These are phyloP conservation scores for Diplolepis rosae DNA, from an alignment of 2,888 invertebrate genomes.

Conservation along the genomic window DNA sequence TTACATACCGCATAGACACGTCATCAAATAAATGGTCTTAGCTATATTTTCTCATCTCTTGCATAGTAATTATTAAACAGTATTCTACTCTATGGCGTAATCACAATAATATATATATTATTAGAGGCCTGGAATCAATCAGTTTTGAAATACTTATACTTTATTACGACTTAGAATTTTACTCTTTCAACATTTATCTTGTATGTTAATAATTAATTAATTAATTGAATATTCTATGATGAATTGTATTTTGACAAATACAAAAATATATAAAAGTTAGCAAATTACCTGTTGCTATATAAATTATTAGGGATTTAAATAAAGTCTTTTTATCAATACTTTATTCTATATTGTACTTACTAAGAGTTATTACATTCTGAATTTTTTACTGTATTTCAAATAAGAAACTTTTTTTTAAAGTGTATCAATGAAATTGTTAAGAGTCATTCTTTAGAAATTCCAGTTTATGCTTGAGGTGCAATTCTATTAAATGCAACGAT, in stretches of 20 bases:
- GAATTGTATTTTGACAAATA: too few species aligned
- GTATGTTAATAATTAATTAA: too few species aligned
- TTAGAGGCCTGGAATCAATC: neutral
- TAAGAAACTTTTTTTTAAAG: too few species aligned
- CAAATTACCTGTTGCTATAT: too few species aligned
- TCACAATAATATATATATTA: slow-evolving; percentile 19
- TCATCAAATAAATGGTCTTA: slow-evolving; percentile 34
- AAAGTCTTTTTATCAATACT: too few species aligned
- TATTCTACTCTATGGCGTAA: slow-evolving; percentile 30
- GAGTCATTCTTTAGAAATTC: neutral
- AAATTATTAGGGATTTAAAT: too few species aligned
- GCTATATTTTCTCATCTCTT: slow-evolving; percentile 47
- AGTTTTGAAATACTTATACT: neutral
- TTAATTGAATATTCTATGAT: too few species aligned
- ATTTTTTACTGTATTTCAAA: too few species aligned
- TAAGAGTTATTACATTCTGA: too few species aligned
- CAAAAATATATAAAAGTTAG: too few species aligned
- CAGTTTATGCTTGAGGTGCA: neutral
- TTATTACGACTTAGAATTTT: neutral
- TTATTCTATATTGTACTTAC: too few species aligned
- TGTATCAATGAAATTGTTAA: too few species aligned
- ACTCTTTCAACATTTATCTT: neutral
- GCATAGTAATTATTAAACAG: slow-evolving; percentile 51
- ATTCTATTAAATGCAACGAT: neutral
- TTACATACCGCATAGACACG: slow-evolving; percentile 47